Evolutionary conservation across 1,140 invertebrate species (phyloP).

Genomic region (Papilio helenus): DNA sequence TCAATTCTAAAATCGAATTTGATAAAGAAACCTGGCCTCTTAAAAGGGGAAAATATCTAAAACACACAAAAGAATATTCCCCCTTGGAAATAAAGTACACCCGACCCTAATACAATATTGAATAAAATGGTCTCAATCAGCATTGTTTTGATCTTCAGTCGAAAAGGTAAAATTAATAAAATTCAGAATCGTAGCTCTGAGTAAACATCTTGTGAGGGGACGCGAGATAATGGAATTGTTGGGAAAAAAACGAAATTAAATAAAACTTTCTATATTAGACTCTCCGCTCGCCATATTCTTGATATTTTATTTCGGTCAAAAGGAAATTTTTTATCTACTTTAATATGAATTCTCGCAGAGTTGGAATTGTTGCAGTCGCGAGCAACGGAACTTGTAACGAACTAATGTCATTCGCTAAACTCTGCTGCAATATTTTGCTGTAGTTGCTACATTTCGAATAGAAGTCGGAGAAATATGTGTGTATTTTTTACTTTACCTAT

Average conservation of each 20-base stretch:
- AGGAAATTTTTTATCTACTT: slow-evolving; percentile 29
- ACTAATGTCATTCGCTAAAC: slow-evolving; percentile 7
- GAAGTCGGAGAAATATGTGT: background rate
- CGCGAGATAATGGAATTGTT: slow-evolving; percentile 42
- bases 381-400: slow-evolving; percentile 1
- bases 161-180: slow-evolving; percentile 45
- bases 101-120: slow-evolving; percentile 41
- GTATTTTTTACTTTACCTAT: background rate
- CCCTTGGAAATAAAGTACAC: slow-evolving; percentile 29
- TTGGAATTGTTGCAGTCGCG: slow-evolving; percentile 25
- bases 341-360: slow-evolving; percentile 30
- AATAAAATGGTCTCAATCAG: slow-evolving; percentile 39
- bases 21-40: slow-evolving; percentile 16
- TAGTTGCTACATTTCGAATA: background rate
- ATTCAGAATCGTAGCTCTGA: slow-evolving; percentile 39
- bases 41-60: slow-evolving; percentile 26
- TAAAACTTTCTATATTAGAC: slow-evolving; percentile 37
- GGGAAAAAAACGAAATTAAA: slow-evolving; percentile 38
- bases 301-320: slow-evolving; percentile 33
- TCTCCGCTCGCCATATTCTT: slow-evolving; percentile 27
- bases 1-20: background rate
- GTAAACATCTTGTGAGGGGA: slow-evolving; percentile 41
- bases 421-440: background rate
- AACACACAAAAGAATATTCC: slow-evolving; percentile 35
- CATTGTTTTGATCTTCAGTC: slow-evolving; percentile 40